A percentile compares a stretch with the other conserved stretches of the same genome.
Conservation (phyloP, 1,140 invertebrate genomes). For the Anadara kagoshimensis region DNA sequence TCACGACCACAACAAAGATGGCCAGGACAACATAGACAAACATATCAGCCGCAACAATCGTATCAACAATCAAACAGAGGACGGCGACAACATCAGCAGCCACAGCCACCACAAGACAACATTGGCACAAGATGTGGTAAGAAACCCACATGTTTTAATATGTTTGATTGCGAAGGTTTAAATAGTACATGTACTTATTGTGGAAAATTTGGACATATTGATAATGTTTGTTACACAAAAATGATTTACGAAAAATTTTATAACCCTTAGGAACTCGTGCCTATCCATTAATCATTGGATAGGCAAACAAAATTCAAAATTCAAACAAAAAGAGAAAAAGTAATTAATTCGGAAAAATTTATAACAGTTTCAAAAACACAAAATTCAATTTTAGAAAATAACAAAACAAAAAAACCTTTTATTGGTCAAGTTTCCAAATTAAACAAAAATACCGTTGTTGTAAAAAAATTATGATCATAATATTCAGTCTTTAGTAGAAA, state of each 20-base stretch:
- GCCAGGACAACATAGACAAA: no score
- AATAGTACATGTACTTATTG: conserved; percentile 30
- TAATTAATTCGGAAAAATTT: background rate
- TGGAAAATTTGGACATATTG: conserved; percentile 8
- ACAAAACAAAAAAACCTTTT: background rate
- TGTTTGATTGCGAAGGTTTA: no score
- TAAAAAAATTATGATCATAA: conserved; percentile 20
- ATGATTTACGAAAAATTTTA: background rate
- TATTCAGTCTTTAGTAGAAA: conserved; percentile 34
- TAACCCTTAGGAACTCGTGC: background rate
- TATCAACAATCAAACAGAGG: no score
- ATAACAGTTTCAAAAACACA: no score
- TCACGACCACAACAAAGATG: no score
- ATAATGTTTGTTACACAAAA: conserved; percentile 2
- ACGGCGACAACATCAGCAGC: no score
- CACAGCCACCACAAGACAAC: no score
- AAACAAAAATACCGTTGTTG: conserved; percentile 16
- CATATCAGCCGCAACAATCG: no score
- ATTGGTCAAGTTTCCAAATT: background rate
- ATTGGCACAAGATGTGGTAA: no score
- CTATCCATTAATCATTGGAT: background rate
- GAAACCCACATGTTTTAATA: no score
- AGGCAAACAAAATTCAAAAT: background rate
- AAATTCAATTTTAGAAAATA: no score
- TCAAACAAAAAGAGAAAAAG: conserved; percentile 1